Percentiles rank a stretch among this genome's conserved stretches.
phyloP scores from a whole-genome alignment of 2,113 vertebrate genomes.

The Xiphophorus maculatus region DNA sequence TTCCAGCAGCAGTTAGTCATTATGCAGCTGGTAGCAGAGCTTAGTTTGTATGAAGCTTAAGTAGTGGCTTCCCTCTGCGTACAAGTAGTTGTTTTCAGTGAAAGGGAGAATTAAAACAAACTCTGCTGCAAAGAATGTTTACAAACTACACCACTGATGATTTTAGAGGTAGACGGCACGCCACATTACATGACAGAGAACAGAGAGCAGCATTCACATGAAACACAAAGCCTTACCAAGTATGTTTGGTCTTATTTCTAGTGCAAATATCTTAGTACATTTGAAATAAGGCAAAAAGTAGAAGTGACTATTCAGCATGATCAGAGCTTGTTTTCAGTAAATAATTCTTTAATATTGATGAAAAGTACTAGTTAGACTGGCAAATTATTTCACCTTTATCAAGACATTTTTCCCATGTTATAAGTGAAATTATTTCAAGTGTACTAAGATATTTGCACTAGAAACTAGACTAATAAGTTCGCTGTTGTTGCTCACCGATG shows the following conservation, averaged over 20 bases:
- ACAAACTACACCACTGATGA: background rate
- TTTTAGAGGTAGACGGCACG: background rate
- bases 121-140: background rate
- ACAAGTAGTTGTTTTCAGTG: background rate
- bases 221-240: background rate
- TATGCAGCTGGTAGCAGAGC: constrained; percentile 3
- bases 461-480: background rate
- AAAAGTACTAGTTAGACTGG: too few relatives aligned
- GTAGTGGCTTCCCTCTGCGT: background rate
- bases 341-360: too few relatives aligned
- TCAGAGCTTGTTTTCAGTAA: too few relatives aligned
- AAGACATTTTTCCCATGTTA: too few relatives aligned
- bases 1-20: background rate
- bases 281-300: too few relatives aligned
- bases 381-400: too few relatives aligned
- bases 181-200: background rate
- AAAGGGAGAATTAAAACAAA: background rate
- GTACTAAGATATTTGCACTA: too few relatives aligned
- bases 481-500: constrained; percentile 84
- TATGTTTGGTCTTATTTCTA: too few relatives aligned
- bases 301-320: too few relatives aligned
- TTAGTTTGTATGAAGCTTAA: background rate
- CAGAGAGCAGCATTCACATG: background rate
- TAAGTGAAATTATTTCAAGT: too few relatives aligned
- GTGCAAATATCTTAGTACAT: too few relatives aligned